Evolutionary conservation across 2,113 vertebrate species (phyloP).

Genomic region (Thunnus thynnus): DNA sequence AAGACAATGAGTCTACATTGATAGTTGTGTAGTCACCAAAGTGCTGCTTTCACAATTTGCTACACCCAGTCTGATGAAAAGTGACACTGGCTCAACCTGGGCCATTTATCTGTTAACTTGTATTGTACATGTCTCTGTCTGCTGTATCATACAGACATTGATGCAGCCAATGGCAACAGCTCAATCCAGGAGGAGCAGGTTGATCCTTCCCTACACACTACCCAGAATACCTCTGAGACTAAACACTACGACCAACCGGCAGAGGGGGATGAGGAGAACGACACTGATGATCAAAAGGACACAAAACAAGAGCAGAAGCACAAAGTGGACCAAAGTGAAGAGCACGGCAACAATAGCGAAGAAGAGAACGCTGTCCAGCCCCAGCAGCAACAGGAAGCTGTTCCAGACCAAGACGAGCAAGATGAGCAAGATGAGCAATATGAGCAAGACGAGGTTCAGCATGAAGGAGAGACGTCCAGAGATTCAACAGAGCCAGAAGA

Average conservation of each 20-base stretch:
- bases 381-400: conserved; percentile 46
- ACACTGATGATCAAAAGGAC: conserved; percentile 51
- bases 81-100: background rate
- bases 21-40: background rate
- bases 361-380: conserved; percentile 24
- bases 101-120: background rate
- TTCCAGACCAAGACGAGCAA: conserved; percentile 21
- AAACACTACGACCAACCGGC: conserved; percentile 50
- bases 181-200: conserved; percentile 36
- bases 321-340: conserved; percentile 65
- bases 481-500: conserved; percentile 64
- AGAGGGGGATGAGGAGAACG: conserved; percentile 45
- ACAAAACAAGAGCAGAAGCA: conserved; percentile 49
- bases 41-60: background rate
- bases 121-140: background rate
- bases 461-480: conserved; percentile 22
- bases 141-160: conserved; percentile 48
- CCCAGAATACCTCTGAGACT: conserved; percentile 59
- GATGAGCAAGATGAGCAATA: conserved; percentile 59
- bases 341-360: conserved; percentile 39
- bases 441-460: conserved; percentile 51
- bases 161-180: conserved; percentile 19
- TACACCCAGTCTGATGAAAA: background rate
- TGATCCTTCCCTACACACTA: conserved; percentile 43
- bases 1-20: background rate